Percentiles rank a stretch among this genome's conserved stretches.
These are phyloP conservation scores for Ophion ellenae DNA, from an alignment of 2,888 invertebrate genomes.

Conservation along the genomic window DNA sequence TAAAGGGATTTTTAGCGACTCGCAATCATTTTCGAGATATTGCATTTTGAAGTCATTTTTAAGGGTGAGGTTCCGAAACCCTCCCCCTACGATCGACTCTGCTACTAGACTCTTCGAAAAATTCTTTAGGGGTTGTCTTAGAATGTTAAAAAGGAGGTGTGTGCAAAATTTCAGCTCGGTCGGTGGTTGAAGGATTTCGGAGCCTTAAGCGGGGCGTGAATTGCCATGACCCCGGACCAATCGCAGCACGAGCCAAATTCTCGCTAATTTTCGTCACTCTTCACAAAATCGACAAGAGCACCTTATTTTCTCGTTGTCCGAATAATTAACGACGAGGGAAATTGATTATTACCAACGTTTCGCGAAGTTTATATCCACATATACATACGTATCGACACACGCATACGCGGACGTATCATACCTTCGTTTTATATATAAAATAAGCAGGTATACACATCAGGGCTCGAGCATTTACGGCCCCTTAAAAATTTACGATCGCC, in stretches of 20 bases:
- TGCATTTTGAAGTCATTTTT: too few species aligned
- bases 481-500: slow-evolving; percentile 58
- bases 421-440: slow-evolving; percentile 10
- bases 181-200: too few species aligned
- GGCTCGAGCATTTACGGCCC: slow-evolving; percentile 47
- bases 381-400: not conserved
- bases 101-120: too few species aligned
- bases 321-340: not conserved
- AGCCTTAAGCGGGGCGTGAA: not conserved
- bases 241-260: not conserved
- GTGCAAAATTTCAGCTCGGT: too few species aligned
- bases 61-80: too few species aligned
- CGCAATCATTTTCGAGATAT: too few species aligned
- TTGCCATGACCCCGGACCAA: not conserved
- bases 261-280: not conserved
- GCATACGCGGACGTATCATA: not conserved
- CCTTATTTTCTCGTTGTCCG: not conserved
- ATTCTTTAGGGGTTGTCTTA: too few species aligned
- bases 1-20: too few species aligned
- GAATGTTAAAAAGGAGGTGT: too few species aligned
- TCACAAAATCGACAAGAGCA: not conserved
- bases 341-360: slow-evolving; percentile 1
- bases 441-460: slow-evolving; percentile 9
- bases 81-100: too few species aligned
- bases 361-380: not conserved